Percentiles rank a stretch among this genome's conserved stretches.
phyloP scores from a whole-genome alignment of 2,888 invertebrate genomes.

The Campoletis raptor region DNA sequence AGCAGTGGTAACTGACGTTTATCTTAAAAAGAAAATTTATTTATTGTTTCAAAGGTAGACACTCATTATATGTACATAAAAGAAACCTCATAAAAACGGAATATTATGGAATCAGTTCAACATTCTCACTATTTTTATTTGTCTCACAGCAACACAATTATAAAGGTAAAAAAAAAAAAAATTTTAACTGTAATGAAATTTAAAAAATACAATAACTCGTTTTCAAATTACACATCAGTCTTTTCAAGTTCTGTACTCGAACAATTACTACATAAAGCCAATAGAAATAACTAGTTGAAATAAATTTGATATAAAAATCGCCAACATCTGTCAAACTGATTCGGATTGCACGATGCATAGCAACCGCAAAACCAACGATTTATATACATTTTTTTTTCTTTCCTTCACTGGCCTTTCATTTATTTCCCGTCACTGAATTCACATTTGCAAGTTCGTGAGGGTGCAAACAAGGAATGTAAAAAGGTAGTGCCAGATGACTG shows the following conservation, averaged over 20 bases:
- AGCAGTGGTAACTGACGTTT: conserved; percentile 44
- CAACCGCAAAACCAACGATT: conserved; percentile 15
- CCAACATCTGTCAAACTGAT: conserved; percentile 12
- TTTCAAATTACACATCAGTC: no score
- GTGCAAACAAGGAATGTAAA: conserved; percentile 1
- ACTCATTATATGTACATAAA: background rate
- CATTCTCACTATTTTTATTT: background rate
- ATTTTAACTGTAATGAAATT: background rate
- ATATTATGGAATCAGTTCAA: background rate
- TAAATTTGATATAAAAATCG: background rate
- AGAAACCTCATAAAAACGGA: background rate
- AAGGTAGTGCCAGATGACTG: conserved; percentile 38
- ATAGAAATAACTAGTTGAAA: background rate
- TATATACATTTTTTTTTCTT: background rate
- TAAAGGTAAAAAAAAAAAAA: background rate
- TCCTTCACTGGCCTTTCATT: background rate
- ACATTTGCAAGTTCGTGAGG: background rate
- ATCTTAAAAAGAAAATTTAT: conserved; percentile 17
- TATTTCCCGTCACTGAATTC: background rate
- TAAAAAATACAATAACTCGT: no score
- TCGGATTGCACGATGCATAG: background rate
- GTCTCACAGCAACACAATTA: no score
- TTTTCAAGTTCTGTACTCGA: no score
- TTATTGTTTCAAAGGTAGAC: background rate
- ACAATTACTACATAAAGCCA: background rate